These are phyloP conservation scores for Phengaris alcon DNA, from an alignment of 2,888 invertebrate genomes.

Conservation along the genomic window DNA sequence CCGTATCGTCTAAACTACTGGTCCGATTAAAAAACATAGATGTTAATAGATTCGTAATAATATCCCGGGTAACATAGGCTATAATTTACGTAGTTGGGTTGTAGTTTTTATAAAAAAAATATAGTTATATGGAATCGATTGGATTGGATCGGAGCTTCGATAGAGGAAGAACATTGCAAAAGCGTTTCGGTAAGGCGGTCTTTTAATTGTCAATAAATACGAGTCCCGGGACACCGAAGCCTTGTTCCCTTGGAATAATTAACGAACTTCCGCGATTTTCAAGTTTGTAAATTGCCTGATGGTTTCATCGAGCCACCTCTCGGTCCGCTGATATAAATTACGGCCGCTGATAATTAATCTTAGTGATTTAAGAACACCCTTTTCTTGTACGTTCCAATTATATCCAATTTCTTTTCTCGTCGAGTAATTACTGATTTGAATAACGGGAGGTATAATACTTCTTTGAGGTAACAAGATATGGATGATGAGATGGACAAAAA, in stretches of 20 bases:
- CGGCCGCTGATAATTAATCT: constrained; percentile 74
- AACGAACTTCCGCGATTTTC: constrained; percentile 79
- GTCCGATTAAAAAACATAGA: no score
- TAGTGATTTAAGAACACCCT: constrained; percentile 67
- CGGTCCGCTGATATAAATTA: constrained; percentile 75
- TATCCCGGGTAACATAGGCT: no score
- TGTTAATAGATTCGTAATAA: no score
- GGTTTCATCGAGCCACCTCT: constrained; percentile 73
- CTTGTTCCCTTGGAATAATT: constrained; percentile 72
- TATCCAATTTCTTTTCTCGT: constrained; percentile 33
- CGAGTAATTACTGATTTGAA: constrained; percentile 22
- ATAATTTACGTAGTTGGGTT: no score
- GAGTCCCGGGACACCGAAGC: constrained; percentile 63
- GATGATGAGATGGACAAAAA: not conserved
- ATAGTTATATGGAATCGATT: not conserved
- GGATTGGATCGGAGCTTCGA: not conserved
- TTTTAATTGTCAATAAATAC: constrained; percentile 78
- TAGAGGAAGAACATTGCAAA: not conserved
- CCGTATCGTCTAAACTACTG: no score
- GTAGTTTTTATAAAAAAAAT: no score
- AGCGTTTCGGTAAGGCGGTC: constrained; percentile 33
- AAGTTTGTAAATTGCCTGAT: constrained; percentile 78
- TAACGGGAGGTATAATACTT: not conserved
- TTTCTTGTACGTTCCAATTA: constrained; percentile 51
- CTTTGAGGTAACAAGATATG: not conserved